Evolutionary conservation across 53 echinoderm and acorn worm genomes (phyloP).

Genomic region (Echinometra lucunter): DNA sequence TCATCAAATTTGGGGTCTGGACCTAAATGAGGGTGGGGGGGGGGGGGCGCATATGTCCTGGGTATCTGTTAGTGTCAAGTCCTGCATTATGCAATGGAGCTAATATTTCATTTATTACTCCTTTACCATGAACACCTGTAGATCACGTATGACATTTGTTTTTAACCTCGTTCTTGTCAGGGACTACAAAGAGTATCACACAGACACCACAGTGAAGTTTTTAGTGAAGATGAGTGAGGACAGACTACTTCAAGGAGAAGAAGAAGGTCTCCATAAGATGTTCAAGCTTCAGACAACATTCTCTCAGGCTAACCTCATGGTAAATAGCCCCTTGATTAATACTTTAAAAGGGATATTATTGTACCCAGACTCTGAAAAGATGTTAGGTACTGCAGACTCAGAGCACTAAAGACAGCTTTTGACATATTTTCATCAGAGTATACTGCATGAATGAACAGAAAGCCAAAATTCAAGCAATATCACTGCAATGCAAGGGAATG

Average conservation of each 20-base stretch:
- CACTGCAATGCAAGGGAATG: too few species aligned
- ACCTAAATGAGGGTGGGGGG: too few species aligned
- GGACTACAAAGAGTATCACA: constrained; percentile 99
- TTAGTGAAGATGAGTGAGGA: constrained; percentile 85
- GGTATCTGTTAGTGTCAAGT: too few species aligned
- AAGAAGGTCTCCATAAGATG: constrained; percentile 90
- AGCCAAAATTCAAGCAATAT: too few species aligned
- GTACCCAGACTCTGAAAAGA: too few species aligned
- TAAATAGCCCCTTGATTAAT: background rate
- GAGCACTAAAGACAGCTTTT: too few species aligned
- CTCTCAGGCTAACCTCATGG: constrained; percentile 87
- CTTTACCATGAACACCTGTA: background rate
- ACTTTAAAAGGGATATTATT: background rate
- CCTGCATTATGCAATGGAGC: too few species aligned
- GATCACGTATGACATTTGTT: background rate
- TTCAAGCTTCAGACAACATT: constrained; percentile 93
- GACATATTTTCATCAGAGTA: too few species aligned
- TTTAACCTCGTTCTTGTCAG: constrained; percentile 61
- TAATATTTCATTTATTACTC: background rate
- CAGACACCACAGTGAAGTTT: constrained; percentile 99
- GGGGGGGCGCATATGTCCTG: too few species aligned
- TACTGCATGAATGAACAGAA: too few species aligned
- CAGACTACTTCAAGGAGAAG: constrained; percentile 84
- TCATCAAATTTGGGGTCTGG: too few species aligned
- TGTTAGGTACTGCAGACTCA: too few species aligned